Conservation (phyloP, 2,888 invertebrate genomes). For the Aphodius sticticus region DNA sequence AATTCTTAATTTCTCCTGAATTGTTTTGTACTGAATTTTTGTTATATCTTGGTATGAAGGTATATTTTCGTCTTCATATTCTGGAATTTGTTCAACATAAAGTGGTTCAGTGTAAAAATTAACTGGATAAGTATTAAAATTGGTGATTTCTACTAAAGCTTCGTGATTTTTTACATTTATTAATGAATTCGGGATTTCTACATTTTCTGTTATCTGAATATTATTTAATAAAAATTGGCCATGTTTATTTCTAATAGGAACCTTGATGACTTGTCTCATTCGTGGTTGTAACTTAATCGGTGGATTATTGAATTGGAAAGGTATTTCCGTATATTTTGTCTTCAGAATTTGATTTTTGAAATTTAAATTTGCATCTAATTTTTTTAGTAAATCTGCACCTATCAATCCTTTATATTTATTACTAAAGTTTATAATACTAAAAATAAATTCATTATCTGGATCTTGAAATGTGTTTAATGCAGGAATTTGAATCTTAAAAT, state of each 20-base stretch:
- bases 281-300: too few species aligned
- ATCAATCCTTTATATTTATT: background rate
- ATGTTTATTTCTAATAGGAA: background rate
- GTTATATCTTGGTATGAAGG: too few species aligned
- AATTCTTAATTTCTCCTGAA: too few species aligned
- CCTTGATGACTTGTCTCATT: too few species aligned
- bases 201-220: background rate
- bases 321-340: background rate
- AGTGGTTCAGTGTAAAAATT: background rate
- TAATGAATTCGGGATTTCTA: conserved; percentile 9
- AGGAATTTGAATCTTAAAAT: background rate
- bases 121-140: conserved; percentile 8
- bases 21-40: too few species aligned
- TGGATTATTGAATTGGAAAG: background rate
- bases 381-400: background rate
- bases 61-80: too few species aligned
- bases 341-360: background rate
- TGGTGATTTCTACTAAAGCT: background rate
- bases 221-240: background rate
- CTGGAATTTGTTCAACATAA: too few species aligned
- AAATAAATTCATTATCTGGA: background rate
- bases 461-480: background rate
- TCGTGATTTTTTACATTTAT: conserved; percentile 5
- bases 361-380: background rate
- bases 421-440: background rate